Evolutionary conservation across 2,888 invertebrate species (phyloP).

Genomic region (Tetranychus truncatus): DNA sequence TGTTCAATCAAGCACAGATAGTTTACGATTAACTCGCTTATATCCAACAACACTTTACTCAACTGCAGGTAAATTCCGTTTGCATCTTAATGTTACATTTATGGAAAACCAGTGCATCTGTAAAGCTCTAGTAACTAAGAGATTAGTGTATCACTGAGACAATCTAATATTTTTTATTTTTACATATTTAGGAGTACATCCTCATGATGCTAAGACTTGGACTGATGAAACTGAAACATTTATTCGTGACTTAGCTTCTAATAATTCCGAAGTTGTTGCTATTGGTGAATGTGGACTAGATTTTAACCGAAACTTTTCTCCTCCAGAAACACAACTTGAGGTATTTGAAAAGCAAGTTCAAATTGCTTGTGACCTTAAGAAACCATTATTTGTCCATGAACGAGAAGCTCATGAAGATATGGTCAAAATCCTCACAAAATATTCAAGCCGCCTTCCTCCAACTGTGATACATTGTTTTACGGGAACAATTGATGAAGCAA

Average conservation of each 20-base stretch:
- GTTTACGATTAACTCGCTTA: constrained; percentile 63
- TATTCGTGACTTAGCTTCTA: constrained; percentile 51
- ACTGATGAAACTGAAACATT: constrained; percentile 40
- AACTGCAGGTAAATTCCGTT: constrained; percentile 49
- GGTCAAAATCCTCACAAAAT: constrained; percentile 47
- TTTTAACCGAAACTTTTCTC: constrained; percentile 81
- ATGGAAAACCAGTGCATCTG: neutral
- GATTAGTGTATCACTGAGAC: too few species aligned
- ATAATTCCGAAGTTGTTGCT: constrained; percentile 66
- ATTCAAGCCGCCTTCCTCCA: constrained; percentile 47
- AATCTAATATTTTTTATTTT: constrained; percentile 10
- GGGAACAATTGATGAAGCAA: constrained; percentile 64
- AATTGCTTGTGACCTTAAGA: constrained; percentile 64
- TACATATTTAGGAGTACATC: constrained; percentile 52
- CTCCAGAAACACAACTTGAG: constrained; percentile 61
- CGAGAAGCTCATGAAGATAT: constrained; percentile 74
- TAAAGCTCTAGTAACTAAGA: neutral
- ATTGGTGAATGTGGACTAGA: constrained; percentile 79
- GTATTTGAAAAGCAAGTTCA: constrained; percentile 62
- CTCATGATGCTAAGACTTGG: constrained; percentile 85
- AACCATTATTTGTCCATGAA: constrained; percentile 76
- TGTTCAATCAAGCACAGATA: constrained; percentile 72
- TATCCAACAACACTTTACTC: constrained; percentile 77
- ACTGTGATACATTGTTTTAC: constrained; percentile 79
- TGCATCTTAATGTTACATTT: too few species aligned